phyloP scores from a whole-genome alignment of 2,888 invertebrate species.

The Cephus rjabovi region DNA sequence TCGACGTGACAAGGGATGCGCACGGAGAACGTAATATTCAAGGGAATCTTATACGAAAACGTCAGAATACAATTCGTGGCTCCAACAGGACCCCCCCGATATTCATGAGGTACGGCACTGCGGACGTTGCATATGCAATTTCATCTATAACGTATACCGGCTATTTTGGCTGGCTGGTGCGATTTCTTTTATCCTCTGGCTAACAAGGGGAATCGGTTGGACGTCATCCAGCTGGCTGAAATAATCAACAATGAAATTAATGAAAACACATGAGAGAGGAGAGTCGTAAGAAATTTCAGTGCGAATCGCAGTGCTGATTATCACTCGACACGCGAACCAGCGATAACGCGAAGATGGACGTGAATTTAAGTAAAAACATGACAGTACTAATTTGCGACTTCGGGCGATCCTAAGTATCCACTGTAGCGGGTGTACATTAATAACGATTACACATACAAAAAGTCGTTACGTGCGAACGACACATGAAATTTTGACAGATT shows the following conservation, averaged over 20 bases:
- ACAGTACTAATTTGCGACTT: not conserved
- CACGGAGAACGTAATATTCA: conserved; percentile 46
- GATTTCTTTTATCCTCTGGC: not conserved
- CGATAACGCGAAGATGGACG: not conserved
- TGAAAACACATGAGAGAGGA: not conserved
- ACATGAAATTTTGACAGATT: no score
- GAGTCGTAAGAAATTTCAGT: not conserved
- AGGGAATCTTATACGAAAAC: conserved; percentile 6
- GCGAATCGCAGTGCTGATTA: not conserved
- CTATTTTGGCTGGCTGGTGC: not conserved
- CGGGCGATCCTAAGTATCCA: not conserved
- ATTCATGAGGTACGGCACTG: not conserved
- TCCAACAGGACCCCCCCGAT: not conserved
- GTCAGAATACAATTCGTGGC: not conserved
- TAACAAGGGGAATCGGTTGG: not conserved
- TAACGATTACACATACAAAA: not conserved
- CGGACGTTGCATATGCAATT: not conserved
- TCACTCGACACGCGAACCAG: not conserved
- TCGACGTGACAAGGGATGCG: conserved; percentile 39
- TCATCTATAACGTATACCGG: not conserved
- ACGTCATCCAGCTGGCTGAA: not conserved
- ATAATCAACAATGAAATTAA: not conserved
- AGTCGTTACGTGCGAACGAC: no score
- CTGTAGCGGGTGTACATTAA: not conserved
- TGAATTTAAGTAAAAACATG: not conserved